These are phyloP conservation scores for Ctenodactylus gundi DNA, from an alignment of 2,113 vertebrate genomes.

Conservation along the genomic window DNA sequence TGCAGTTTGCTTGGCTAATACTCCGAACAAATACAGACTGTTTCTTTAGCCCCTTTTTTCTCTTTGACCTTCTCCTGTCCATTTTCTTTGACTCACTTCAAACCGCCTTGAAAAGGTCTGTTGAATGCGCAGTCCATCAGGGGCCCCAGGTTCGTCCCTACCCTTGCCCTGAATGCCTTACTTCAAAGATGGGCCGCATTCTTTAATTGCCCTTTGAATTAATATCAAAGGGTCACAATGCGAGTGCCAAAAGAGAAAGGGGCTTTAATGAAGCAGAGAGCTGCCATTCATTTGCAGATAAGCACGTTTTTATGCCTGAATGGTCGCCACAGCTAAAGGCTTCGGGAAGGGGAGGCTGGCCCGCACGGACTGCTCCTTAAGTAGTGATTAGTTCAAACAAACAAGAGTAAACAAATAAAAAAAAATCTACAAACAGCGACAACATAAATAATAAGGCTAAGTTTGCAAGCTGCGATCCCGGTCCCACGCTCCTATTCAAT, in stretches of 20 bases:
- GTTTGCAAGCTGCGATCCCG: neutral
- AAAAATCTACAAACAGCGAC: constrained; percentile 76
- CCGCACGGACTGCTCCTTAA: constrained; percentile 77
- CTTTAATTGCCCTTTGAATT: constrained; percentile 99
- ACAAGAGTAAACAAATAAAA: constrained; percentile 88
- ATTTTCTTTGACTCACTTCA: constrained; percentile 99
- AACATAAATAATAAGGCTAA: constrained; percentile 71
- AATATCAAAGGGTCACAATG: constrained; percentile 99
- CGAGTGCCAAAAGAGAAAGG: constrained; percentile 98
- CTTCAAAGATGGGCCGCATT: constrained; percentile 99
- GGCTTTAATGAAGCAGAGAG: constrained; percentile 99
- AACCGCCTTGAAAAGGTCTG: constrained; percentile 96
- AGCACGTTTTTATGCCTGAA: constrained; percentile 95
- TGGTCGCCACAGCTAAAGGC: constrained; percentile 84
- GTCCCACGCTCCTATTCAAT: neutral
- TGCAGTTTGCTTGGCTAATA: constrained; percentile 99
- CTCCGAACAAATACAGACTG: constrained; percentile 99
- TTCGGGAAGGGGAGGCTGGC: constrained; percentile 76
- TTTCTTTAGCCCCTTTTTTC: constrained; percentile 98
- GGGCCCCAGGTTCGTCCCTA: constrained; percentile 95
- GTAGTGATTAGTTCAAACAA: constrained; percentile 89
- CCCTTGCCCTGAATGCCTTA: constrained; percentile 94
- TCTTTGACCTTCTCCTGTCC: constrained; percentile 99
- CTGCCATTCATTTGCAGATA: constrained; percentile 99
- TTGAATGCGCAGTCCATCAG: constrained; percentile 99